A percentile compares a stretch with the other conserved stretches of the same genome.
phyloP scores from a whole-genome alignment of 2,113 vertebrate genomes.

The Eonycteris spelaea region DNA sequence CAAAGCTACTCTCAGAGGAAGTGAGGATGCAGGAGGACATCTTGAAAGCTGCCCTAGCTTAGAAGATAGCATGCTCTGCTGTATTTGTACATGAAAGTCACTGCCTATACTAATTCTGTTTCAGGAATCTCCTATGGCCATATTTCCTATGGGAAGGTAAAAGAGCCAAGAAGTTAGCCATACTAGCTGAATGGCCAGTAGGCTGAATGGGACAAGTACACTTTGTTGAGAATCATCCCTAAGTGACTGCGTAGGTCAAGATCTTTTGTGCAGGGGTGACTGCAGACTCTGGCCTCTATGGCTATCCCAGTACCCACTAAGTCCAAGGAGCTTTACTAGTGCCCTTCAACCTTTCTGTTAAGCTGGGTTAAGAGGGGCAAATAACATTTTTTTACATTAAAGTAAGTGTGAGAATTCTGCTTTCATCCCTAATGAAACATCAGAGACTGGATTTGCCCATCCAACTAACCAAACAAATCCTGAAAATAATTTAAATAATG shows the following conservation, averaged over 20 bases:
- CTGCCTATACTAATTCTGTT: background rate
- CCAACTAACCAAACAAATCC: background rate
- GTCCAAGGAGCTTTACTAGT: background rate
- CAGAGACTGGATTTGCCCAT: background rate
- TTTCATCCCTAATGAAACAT: background rate
- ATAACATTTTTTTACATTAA: background rate
- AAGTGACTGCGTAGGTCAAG: background rate
- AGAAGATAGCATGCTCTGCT: background rate
- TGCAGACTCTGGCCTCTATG: background rate
- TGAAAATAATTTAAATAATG: background rate
- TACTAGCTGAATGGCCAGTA: background rate
- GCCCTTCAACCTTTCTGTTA: background rate
- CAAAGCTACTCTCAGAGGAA: background rate
- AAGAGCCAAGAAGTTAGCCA: background rate
- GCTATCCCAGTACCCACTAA: background rate
- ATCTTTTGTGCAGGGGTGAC: background rate
- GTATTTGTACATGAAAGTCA: background rate
- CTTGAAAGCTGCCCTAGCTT: background rate
- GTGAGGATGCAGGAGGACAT: background rate
- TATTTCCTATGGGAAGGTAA: background rate
- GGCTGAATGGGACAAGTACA: background rate
- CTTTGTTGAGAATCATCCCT: background rate
- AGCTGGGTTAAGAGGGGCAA: background rate
- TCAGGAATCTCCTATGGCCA: background rate
- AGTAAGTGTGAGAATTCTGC: background rate